Evolutionary conservation across 2,888 invertebrate genomes (phyloP), one percentile per base, ranked within the genome.

Genomic region (Muschampia plurimacula): DNA sequence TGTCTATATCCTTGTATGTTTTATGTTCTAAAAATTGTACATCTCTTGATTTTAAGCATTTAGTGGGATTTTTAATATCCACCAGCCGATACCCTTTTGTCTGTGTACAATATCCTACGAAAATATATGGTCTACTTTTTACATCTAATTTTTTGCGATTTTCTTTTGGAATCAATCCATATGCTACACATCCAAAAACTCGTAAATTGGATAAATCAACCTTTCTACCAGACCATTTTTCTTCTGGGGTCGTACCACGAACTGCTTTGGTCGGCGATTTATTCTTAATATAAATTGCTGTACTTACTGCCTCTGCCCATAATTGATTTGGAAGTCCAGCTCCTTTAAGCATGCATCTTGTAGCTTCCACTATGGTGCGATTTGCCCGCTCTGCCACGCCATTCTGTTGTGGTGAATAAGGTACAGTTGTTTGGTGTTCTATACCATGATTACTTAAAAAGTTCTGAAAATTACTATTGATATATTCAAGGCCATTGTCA

Each of bases 141-240:
- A 74, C 62, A 67, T 76, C 74, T 52, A 75, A 49, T 69, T 77
- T 77, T 8, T 68, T 76, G 1, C 74, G 59, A n/a, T 66, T 72
- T 59, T 75, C 69, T 69, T 69, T 39, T n/a, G 73, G 75, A 9
- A 74, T 70, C 22, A 74, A 62, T 49, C 74, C 73, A 74, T 77
- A 76, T 32, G 76, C 76, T 46, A 75, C n/a, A 57, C 75, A 75
- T 59, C 77, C 76, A 74, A 77, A 79, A 39, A 75, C 65, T 63
- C 57, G 63, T 22, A 77, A 68, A 73, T 75, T 66, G 12, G 55
- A 69, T 22, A 77, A 52, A 59, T 69, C 46, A 52, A 76, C 74
- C 66, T 74, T 76, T 9, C 66, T 73, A 36, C 68, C 66, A 9
- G 74, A 68, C 77, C 74, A 76, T 76, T 49, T 49, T 65, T 52